Base-by-base conservation (phyloP, 2,113 vertebrate genomes). In the Microtus ochrogaster region DNA sequence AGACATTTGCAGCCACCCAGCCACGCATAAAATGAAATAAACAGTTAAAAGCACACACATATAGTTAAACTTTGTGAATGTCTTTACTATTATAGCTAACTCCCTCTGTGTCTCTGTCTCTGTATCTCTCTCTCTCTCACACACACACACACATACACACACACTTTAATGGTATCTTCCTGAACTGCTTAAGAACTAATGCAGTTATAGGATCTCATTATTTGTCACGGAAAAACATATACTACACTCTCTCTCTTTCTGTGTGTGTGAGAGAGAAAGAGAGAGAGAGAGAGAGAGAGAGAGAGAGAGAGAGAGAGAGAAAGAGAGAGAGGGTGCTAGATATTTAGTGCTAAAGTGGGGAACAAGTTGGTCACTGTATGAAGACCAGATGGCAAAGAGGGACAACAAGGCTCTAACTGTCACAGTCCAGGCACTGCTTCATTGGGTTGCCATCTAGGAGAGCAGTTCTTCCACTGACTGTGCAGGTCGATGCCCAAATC, bases 211-310 rank as follows among this genome's bases (percentile, higher is more conserved):
- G 90, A 65, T 85, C 65, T 88, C 49, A 88, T 84, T 76, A 65
- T 90, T 79, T 92, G 91, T 89, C 77, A 92, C 49, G 81, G 65
- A 96, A 94, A 93, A 96, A 92, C 89, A 95, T 92, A 89, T 52
- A 49, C 81, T 89, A 79, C 85, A 4, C 44, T 12, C 47, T 5
- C 55, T 17, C 55, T 17, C 55, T 4, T 72, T n/a, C n/a, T n/a
- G 4, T 81, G 24, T 83, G 24, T 83, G 76, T 78, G 47, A 78
- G 47, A 5, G 44, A 5, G 44, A 47, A 6, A 7, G 44, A 47
- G 44, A 47, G 7, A 47, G 47, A 47, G 7, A 47, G 7, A 47
- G 47, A 47, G 47, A 47, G 47, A 47, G 47, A 47, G 47, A 47
- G 47, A 47, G 47, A 47, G 47, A 47, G 47, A 8, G 47, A 47